These are phyloP conservation scores for Balanococcus diminutus DNA, from an alignment of 2,888 invertebrate genomes.

Conservation along the genomic window DNA sequence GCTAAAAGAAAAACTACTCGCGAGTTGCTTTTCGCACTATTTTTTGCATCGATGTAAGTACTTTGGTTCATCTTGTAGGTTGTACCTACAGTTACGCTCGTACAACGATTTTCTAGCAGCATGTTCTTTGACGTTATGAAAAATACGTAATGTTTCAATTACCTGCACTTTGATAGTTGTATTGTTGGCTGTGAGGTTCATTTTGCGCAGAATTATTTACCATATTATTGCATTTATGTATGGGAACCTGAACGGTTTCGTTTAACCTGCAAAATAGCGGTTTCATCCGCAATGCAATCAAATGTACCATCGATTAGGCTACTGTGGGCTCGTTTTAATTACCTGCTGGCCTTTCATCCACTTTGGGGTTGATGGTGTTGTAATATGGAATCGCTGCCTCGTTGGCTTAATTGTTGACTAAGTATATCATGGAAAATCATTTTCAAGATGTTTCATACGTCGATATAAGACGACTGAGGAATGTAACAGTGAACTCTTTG, in stretches of 20 bases:
- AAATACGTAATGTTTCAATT: constrained; percentile 27
- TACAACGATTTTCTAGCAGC: background rate
- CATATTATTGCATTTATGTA: background rate
- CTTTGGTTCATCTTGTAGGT: background rate
- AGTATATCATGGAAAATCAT: no score
- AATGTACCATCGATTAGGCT: background rate
- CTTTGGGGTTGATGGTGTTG: background rate
- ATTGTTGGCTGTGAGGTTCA: background rate
- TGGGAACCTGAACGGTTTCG: background rate
- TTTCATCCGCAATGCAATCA: background rate
- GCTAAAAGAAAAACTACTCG: background rate
- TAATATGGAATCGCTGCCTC: background rate
- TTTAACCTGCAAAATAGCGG: constrained; percentile 7
- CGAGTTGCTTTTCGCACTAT: background rate
- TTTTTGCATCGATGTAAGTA: background rate
- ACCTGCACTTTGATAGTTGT: background rate
- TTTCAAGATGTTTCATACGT: background rate
- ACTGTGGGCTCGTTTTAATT: background rate
- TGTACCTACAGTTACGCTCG: background rate
- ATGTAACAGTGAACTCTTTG: background rate
- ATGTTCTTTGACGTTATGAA: background rate
- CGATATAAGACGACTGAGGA: background rate
- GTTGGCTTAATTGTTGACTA: background rate
- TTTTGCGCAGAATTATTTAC: background rate
- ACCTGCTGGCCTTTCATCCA: background rate